Percentiles rank a stretch among this genome's conserved stretches.
phyloP scores from a whole-genome alignment of 2,888 invertebrate genomes.

The Euproctis similis region DNA sequence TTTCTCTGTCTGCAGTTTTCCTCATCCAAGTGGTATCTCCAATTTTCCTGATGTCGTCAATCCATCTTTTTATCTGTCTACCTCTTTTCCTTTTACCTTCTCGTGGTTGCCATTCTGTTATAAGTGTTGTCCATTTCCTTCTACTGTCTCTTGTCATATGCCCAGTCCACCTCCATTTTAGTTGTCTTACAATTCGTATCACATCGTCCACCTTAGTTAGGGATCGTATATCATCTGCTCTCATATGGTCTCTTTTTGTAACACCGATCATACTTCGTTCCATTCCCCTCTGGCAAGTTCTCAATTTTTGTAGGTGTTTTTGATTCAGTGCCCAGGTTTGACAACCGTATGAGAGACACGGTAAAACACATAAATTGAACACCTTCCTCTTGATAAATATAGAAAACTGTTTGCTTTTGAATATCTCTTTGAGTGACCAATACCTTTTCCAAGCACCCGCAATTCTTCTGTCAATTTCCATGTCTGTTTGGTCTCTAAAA shows the following conservation, averaged over 20 bases:
- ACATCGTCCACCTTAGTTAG: background rate
- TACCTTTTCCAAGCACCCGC: constrained; percentile 1
- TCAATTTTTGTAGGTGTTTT: constrained; percentile 1
- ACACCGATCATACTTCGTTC: constrained; percentile 1
- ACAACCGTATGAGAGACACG: too few species aligned
- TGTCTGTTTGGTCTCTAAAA: constrained; percentile 1
- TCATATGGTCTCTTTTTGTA: constrained; percentile 1
- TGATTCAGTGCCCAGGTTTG: too few species aligned
- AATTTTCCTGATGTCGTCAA: too few species aligned
- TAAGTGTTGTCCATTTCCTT: background rate
- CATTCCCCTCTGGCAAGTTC: constrained; percentile 3
- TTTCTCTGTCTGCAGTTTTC: background rate
- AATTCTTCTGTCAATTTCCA: too few species aligned
- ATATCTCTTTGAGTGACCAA: constrained; percentile 2
- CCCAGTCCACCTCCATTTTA: background rate
- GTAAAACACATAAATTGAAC: background rate
- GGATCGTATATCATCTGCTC: too few species aligned
- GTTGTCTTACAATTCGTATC: background rate
- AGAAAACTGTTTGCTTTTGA: background rate
- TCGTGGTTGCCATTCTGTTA: too few species aligned
- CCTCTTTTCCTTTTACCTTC: too few species aligned
- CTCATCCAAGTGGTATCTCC: background rate
- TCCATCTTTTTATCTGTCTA: too few species aligned
- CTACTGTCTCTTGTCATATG: background rate
- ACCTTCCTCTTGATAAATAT: background rate